Evolutionary conservation across 1,140 invertebrate genomes (phyloP).

Genomic region (Homarus americanus): DNA sequence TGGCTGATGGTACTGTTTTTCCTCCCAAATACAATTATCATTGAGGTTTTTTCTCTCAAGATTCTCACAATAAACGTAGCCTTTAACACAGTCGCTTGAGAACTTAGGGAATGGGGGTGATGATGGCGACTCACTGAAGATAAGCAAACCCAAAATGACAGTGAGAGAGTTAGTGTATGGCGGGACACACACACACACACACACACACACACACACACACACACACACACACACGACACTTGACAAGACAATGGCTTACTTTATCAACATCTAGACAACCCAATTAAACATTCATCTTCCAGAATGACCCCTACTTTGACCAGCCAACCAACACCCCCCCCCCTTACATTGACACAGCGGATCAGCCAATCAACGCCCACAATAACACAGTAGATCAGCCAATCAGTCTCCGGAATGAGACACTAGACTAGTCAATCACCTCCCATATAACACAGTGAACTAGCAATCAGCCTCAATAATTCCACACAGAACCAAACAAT

Average conservation of each 20-base stretch:
- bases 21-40: neutral
- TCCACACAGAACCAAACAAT: neutral
- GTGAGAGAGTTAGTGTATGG: too few relatives aligned
- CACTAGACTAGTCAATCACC: neutral
- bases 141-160: too few relatives aligned
- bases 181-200: too few relatives aligned
- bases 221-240: too few relatives aligned
- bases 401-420: neutral
- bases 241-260: neutral
- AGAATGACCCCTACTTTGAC: slow-evolving; percentile 3
- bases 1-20: neutral
- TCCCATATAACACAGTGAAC: too few relatives aligned
- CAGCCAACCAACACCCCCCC: neutral
- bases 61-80: too few relatives aligned
- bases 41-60: too few relatives aligned
- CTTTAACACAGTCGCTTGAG: too few relatives aligned
- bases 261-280: neutral
- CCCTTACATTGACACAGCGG: too few relatives aligned
- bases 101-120: too few relatives aligned
- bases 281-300: neutral
- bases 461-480: neutral
- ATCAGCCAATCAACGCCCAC: neutral
- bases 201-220: too few relatives aligned
- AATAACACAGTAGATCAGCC: neutral
- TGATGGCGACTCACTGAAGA: too few relatives aligned